Evolutionary conservation across 2,797 vertebrate genomes (phyloP), one percentile per base, ranked within the genome.

Genomic region (Nyctibius grandis): DNA sequence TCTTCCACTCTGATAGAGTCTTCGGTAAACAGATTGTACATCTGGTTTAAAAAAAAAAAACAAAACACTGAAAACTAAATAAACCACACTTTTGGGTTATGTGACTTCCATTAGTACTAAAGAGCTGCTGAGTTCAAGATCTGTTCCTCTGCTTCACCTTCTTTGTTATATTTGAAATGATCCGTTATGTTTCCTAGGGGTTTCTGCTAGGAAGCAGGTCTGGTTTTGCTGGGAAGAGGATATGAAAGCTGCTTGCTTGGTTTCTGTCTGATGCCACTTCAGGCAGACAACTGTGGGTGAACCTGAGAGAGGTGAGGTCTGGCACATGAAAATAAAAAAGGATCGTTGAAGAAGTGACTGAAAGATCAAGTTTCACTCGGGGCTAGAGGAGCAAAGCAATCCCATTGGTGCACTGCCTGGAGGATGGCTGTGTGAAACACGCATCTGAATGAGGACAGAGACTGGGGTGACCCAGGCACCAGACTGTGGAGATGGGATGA

Each of bases 11-110:
- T 50, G 38, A 78, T 75, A 68, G 31, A 56, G 40, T 70, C 64
- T 88, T 91, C n/a, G 15, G 40, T 85, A 92, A 93, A 94, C 38
- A 82, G 80, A 68, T 50, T 76, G 67, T 90, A 87, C 48, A 79
- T 67, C 79, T 91, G 53, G 2, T 72, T 84, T 74, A 20, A 10
- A 9, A 54, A 69, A 73, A 54, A n/a, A 20, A 10, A 9, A 54
- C 69, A 73, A 54, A n/a, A n/a, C n/a, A n/a, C n/a, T n/a, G 3
- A 40, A 28, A 50, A 47, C 7, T 51, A 38, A 80, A 48, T 38
- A 88, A 80, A 11, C 53, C 10, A 60, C 26, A 10, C 7, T 84
- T 77, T 38, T 76, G 48, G 51, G 36, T 78, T 86, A 22, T 63
- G 38, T 64, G 67, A 59, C 36, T 88, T 91, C 59, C 25, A 48